Evolutionary conservation across 2,113 vertebrate genomes (phyloP).

Genomic region (Tauraco erythrolophus): DNA sequence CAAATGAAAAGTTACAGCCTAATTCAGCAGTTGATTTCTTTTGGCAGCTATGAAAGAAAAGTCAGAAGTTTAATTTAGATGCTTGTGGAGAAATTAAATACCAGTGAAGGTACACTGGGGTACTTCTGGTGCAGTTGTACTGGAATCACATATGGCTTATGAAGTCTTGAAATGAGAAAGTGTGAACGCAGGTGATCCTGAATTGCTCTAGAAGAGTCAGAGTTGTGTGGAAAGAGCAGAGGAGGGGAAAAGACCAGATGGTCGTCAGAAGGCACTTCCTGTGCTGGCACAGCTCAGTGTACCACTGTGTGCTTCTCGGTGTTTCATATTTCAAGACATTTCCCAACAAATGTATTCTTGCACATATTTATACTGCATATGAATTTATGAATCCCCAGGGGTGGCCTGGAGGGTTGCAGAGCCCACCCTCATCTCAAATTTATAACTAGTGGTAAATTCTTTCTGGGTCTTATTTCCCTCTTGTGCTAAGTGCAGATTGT

Average conservation of each 20-base stretch:
- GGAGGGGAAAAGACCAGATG: not conserved
- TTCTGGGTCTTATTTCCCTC: not conserved
- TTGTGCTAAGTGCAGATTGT: not conserved
- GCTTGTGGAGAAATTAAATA: not conserved
- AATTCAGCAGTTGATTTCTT: not conserved
- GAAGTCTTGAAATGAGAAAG: not conserved
- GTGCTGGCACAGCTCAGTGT: not conserved
- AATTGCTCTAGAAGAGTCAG: not conserved
- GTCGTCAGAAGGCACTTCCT: not conserved
- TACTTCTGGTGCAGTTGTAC: not conserved
- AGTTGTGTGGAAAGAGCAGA: not conserved
- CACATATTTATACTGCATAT: not conserved
- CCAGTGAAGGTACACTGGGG: not conserved
- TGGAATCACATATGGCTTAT: not conserved
- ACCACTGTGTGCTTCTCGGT: rapidly evolving
- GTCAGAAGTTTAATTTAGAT: not conserved
- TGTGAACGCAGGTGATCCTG: not conserved
- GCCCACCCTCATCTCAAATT: not conserved
- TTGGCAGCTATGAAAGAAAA: not conserved
- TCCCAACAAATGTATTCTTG: not conserved
- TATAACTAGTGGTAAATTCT: not conserved
- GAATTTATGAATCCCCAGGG: not conserved
- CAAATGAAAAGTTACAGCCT: not conserved
- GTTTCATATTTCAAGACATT: not conserved
- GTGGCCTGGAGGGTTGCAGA: not conserved